These are phyloP conservation scores for Glandiceps talaboti DNA, from an alignment of 53 echinoderm and acorn worm species.

Conservation along the genomic window DNA sequence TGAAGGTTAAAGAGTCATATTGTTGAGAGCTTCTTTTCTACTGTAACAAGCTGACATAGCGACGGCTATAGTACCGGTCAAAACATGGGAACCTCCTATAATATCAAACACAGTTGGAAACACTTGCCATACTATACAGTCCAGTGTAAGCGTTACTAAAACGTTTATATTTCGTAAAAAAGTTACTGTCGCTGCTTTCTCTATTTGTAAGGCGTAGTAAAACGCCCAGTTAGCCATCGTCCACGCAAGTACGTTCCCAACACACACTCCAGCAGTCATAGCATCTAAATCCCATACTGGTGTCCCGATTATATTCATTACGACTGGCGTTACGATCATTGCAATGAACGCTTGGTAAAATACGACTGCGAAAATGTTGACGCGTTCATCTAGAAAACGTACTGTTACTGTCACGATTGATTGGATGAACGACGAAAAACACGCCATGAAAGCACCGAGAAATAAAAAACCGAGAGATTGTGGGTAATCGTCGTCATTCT, in stretches of 20 bases:
- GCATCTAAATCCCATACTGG: neutral
- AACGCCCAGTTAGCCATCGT: neutral
- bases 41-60: neutral
- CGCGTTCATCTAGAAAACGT: neutral
- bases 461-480: neutral
- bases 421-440: neutral
- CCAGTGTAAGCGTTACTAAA: neutral
- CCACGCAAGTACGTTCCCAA: neutral
- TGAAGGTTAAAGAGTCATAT: too few species aligned
- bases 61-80: neutral
- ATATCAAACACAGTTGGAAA: neutral
- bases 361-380: neutral
- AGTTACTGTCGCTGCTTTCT: neutral
- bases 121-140: neutral
- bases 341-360: neutral
- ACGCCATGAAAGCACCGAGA: neutral
- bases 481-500: neutral
- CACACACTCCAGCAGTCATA: neutral
- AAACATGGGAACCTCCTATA: neutral
- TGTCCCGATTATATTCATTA: neutral
- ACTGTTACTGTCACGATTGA: neutral
- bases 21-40: too few species aligned
- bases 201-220: neutral
- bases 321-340: neutral
- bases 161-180: neutral